Conservation (phyloP, 1,140 invertebrate genomes). For the Agraylea sexmaculata region DNA sequence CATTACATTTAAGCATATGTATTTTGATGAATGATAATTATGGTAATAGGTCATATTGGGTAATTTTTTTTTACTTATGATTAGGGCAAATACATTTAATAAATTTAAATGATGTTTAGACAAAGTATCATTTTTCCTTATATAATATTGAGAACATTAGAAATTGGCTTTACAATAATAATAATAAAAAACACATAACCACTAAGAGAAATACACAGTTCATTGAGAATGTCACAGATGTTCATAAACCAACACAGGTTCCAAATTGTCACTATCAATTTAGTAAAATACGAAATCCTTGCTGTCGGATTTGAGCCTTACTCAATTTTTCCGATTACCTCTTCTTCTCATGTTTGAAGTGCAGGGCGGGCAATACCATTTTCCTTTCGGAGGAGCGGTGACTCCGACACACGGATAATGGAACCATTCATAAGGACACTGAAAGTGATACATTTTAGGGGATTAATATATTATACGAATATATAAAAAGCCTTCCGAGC, state of each 20-base stretch:
- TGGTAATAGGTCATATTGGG: no score
- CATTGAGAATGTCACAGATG: no score
- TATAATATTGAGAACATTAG: no score
- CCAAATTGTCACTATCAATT: neutral
- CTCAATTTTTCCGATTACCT: slow-evolving; percentile 60
- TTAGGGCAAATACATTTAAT: no score
- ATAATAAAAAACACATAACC: slow-evolving; percentile 3
- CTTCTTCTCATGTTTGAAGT: slow-evolving; percentile 79
- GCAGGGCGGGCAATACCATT: slow-evolving; percentile 97
- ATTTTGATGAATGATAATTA: no score
- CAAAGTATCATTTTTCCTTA: no score
- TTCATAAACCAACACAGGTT: no score
- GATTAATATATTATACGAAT: neutral
- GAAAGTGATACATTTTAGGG: slow-evolving; percentile 27
- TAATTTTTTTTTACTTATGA: no score
- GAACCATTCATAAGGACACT: slow-evolving; percentile 98
- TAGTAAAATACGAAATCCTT: slow-evolving; percentile 7
- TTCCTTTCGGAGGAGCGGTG: slow-evolving; percentile 89
- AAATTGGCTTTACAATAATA: no score
- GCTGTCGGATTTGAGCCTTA: slow-evolving; percentile 8
- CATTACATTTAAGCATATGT: no score
- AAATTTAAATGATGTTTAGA: no score
- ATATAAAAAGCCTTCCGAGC: slow-evolving; percentile 23
- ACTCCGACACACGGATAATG: slow-evolving; percentile 97
- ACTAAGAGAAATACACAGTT: no score